Evolutionary conservation across 2,797 vertebrate species (phyloP), one percentile per base, ranked within the genome.

Genomic region (Chaenodraco wilsoni): DNA sequence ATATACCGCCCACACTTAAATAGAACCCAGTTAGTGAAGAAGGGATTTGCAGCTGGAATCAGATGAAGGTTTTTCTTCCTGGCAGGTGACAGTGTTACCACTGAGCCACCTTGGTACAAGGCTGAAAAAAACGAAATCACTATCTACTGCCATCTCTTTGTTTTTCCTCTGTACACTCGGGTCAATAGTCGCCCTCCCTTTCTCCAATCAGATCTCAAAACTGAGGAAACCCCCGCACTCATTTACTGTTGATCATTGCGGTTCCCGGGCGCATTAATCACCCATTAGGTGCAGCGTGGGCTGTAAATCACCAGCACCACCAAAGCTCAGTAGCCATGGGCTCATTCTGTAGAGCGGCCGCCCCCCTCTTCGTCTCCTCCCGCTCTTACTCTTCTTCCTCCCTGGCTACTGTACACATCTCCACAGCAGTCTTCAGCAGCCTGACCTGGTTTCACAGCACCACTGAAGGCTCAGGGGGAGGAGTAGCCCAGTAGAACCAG

Each of bases 401-500:
- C 48, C 48, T 82, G 69, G 77, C 82, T 82, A 69, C 72, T 80
- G 79, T 83, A 79, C 83, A 73, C 76, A 85, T 78, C 72, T 78
- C 69, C 74, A 63, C 65, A 69, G 85, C 74, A 69, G 69, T 56
- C 71, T 62, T 78, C 59, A 16, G 52, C 41, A 84, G 79, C 74
- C 71, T 92, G 90, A 93, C 90, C 90, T 90, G 89, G 81, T 91
- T 93, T 90, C 81, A 73, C 77, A 79, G 79, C 77, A 81, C 79
- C 82, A 71, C 82, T 85, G 54, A 37, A 82, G 78, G 84, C 77
- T 15, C n/a, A 9, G 16, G 52, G 69, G 70, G 64, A n/a, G 76
- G 76, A 51, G 74, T 48, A 70, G 33, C 66, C 62, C 76, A 62
- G 74, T 52, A 83, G 72, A 78, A 80, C 63, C 62, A 65, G 81